These are phyloP conservation scores for Synanceia verrucosa DNA, from an alignment of 2,797 vertebrate species.

Conservation along the genomic window DNA sequence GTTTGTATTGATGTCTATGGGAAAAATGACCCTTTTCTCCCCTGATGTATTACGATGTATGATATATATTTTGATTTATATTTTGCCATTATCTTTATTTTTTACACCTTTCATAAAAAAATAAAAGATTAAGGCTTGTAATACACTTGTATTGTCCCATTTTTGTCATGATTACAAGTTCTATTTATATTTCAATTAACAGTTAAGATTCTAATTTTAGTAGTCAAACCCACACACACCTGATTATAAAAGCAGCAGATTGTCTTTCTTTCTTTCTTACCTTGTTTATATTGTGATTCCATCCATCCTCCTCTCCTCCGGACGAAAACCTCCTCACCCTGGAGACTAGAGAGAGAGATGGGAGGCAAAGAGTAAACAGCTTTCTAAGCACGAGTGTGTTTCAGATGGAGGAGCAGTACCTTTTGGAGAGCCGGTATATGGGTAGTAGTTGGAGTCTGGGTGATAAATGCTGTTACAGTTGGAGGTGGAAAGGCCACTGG, in stretches of 20 bases:
- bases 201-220: no score
- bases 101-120: no score
- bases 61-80: no score
- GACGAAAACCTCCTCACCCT: conserved; percentile 93
- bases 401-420: conserved; percentile 68
- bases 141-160: no score
- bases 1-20: no score
- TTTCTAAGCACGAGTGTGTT: background rate
- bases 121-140: no score
- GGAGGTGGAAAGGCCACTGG: conserved; percentile 87
- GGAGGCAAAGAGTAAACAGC: background rate
- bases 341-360: conserved; percentile 68
- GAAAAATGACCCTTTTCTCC: no score
- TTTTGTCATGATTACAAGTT: no score
- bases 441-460: conserved; percentile 90
- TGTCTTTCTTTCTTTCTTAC: conserved; percentile 69
- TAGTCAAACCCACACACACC: conserved; percentile 2
- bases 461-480: conserved; percentile 92
- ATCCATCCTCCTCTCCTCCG: conserved; percentile 94
- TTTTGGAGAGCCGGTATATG: conserved; percentile 91
- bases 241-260: conserved; percentile 25
- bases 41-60: no score
- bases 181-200: no score
- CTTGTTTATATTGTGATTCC: conserved; percentile 93
- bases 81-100: no score